Evolutionary conservation across 2,113 vertebrate species (phyloP).

Genomic region (Stercorarius parasiticus): DNA sequence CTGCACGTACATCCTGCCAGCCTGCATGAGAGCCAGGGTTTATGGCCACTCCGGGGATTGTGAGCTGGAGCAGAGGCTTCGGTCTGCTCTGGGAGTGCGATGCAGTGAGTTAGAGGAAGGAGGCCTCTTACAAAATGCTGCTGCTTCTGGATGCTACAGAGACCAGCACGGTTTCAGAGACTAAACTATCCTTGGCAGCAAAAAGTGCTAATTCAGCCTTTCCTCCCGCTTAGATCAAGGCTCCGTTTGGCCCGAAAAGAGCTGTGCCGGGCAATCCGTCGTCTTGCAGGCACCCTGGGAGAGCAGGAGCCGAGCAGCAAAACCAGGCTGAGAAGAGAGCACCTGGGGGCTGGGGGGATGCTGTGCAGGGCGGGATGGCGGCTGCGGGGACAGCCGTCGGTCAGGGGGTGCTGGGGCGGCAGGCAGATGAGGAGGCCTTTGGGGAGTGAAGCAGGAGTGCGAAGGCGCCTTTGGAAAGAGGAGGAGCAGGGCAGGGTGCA

Average conservation of each 20-base stretch:
- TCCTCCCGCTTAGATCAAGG: background rate
- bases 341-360: background rate
- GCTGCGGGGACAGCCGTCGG: background rate
- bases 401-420: background rate
- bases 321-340: background rate
- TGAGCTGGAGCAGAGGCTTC: background rate
- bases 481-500: background rate
- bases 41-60: rapidly evolving
- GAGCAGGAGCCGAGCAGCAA: background rate
- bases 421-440: background rate
- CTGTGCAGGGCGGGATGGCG: background rate
- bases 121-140: background rate
- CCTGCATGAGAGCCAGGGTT: background rate
- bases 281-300: background rate
- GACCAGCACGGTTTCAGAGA: background rate
- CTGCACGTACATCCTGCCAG: rapidly evolving
- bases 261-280: background rate
- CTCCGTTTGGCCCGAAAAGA: background rate
- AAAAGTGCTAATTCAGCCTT: slow-evolving; percentile 31
- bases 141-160: slow-evolving; percentile 24
- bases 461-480: background rate
- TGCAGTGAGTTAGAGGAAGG: background rate
- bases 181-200: background rate
- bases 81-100: background rate
- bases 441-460: background rate